Percentiles rank a stretch among this genome's conserved stretches.
Conservation (phyloP, 2,797 vertebrate species). For the Neosilurus hyrtlii region DNA sequence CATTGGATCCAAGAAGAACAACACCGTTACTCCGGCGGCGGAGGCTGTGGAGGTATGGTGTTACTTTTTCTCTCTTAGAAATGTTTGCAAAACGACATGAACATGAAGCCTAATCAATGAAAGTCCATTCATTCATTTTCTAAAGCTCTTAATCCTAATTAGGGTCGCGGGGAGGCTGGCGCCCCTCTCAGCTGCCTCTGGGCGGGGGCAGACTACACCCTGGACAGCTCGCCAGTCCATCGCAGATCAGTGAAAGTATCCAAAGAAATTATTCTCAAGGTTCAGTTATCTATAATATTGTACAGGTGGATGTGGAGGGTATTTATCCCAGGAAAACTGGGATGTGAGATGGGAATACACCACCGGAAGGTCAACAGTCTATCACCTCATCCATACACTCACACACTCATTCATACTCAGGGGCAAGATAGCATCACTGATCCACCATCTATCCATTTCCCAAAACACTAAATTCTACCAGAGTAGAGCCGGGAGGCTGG, state of each 20-base stretch:
- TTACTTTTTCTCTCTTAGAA: neutral
- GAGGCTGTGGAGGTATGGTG: constrained; percentile 77
- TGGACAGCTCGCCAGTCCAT: too few relatives aligned
- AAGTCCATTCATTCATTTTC: neutral
- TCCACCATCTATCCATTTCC: too few relatives aligned
- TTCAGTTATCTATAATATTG: too few relatives aligned
- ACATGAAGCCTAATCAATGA: neutral
- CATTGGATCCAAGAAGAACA: constrained; percentile 84
- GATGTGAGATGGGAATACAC: neutral
- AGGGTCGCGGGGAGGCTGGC: too few relatives aligned
- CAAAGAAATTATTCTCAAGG: too few relatives aligned
- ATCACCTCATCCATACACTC: neutral
- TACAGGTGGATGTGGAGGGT: neutral
- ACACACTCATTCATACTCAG: neutral
- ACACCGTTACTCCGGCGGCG: constrained; percentile 85
- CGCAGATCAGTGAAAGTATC: too few relatives aligned
- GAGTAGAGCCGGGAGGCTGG: too few relatives aligned
- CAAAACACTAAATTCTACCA: too few relatives aligned
- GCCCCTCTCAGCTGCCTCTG: too few relatives aligned
- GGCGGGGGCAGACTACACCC: too few relatives aligned
- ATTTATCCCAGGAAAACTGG: neutral
- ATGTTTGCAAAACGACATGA: neutral
- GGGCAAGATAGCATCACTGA: neutral
- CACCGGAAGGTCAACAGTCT: too few relatives aligned
- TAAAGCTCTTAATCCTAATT: too few relatives aligned